Evolutionary conservation across 2,888 invertebrate species (phyloP), one percentile per base, ranked within the genome.

Genomic region (Orthonychiurus folsomi): DNA sequence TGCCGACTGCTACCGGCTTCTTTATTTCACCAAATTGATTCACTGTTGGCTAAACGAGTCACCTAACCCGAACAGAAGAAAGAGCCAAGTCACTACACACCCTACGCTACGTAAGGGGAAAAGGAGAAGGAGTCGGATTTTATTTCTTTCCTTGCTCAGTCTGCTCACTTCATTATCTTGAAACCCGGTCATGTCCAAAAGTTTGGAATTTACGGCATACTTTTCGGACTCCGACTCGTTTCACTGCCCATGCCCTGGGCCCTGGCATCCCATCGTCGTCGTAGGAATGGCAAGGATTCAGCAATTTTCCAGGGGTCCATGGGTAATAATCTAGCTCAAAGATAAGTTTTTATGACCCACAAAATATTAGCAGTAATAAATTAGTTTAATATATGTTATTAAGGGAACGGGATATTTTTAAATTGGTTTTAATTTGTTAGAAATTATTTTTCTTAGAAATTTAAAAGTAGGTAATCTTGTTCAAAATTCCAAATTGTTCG

Each of bases 1-100:
- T 37, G 37, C 37, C 37, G 37, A 37, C 37, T 37, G 37, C 37
- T 9, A 37, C 37, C 37, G 61, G 63, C 63, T 64, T 62, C 66
- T 69, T 69, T 68, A 69, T 68, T 65, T 64, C 66, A 60, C 63
- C 64, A 69, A 70, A 70, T 70, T 70, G 70, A 70, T 70, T 70
- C 66, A 67, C 65, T 64, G 64, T 70, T 37, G 15, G 9, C 70
- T 56, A 23, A 56, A 48, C n/a, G 24, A 48, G 25, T 52, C 52
- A 52, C 20, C 52, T 52, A 26, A 21, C 57, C 24, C 23, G 15
- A 3, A 28, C 37, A 37, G 37, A 37, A 37, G 37, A 15, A 37
- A 37, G 37, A 37, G 37, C 37, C 37, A 37, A 37, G 9, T 37
- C 37, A 37, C 37, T 37, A n/a, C n/a, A n/a, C n/a, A n/a, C n/a